Evolutionary conservation across 2,113 vertebrate species (phyloP), one percentile per base, ranked within the genome.

Genomic region (Chionodraco myersi): DNA sequence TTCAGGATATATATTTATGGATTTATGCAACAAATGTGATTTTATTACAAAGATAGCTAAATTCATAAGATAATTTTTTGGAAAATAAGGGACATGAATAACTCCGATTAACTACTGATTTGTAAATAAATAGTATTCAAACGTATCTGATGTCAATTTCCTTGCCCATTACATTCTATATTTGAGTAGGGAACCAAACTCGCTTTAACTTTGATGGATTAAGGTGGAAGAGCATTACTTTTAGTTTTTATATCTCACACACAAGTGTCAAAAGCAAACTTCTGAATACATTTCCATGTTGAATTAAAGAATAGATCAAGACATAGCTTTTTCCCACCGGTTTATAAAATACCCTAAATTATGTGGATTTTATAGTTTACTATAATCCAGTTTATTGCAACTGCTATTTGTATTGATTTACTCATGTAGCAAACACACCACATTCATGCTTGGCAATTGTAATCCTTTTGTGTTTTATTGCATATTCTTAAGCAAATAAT

Each of bases 111-210:
- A 66, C 30, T 66, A 82, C 9, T 63, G 44, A 90, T 92, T 91
- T 94, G 91, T 95, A 94, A 94, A 94, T 95, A 93, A 93, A 93
- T 41, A 89, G 83, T 82, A 77, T 92, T 91, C 76, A 84, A 92
- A 89, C 54, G 2, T 60, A 45, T 75, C 34, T 53, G 11, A 63
- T 56, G 21, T 66, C 21, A 0, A 0, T 49, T 66, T 76, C 1
- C 16, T 83, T 82, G 0, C 10, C 51, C 47, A 1, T 52, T 51
- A 47, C 1, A 13, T 15, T 60, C 9, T 30, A 57, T 30, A 53
- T 59, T 65, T 26, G 36, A 71, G 34, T 52, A 18, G 36, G 0
- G 10, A 53, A 41, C 41, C 2, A 41, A 41, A 51, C 0, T 65
- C 6, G 13, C 3, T 63, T n/a, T 11, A 18, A 60, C 3, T 26